Conservation (phyloP, 2,888 invertebrate species). For the Cordilura impudica region DNA sequence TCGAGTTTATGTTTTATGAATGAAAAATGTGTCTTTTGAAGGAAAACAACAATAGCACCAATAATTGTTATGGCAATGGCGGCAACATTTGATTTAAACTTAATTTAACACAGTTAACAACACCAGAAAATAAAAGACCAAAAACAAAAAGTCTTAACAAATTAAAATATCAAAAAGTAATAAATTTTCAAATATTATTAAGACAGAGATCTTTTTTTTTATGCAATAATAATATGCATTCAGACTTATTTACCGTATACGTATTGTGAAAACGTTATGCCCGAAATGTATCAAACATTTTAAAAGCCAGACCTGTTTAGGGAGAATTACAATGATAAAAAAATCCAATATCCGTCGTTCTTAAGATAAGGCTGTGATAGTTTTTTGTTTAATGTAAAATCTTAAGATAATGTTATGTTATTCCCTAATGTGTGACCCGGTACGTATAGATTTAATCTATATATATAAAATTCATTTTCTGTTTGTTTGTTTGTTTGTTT, state of each 20-base stretch:
- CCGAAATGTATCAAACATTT: too few relatives aligned
- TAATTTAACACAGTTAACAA: slow-evolving; percentile 26
- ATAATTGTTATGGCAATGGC: slow-evolving; percentile 39
- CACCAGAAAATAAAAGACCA: slow-evolving; percentile 3
- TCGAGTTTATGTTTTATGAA: slow-evolving; percentile 52
- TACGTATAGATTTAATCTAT: too few relatives aligned
- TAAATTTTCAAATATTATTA: slow-evolving; percentile 75
- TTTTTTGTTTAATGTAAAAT: too few relatives aligned
- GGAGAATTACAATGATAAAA: too few relatives aligned
- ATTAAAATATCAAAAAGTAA: slow-evolving; percentile 72
- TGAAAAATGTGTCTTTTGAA: slow-evolving; percentile 41
- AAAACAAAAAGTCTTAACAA: slow-evolving; percentile 66
- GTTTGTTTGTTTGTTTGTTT: too few relatives aligned
- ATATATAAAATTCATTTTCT: too few relatives aligned
- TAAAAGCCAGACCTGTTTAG: too few relatives aligned
- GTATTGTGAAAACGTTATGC: too few relatives aligned
- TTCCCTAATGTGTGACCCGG: too few relatives aligned
- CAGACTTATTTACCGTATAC: slow-evolving; percentile 14
- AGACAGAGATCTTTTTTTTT: slow-evolving; percentile 51
- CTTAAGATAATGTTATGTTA: too few relatives aligned
- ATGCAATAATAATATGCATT: slow-evolving; percentile 41
- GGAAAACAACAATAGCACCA: slow-evolving; percentile 39
- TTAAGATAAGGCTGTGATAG: too few relatives aligned
- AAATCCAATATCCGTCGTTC: too few relatives aligned
- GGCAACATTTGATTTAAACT: slow-evolving; percentile 48